A percentile compares a stretch with the other conserved stretches of the same genome.
phyloP scores from a whole-genome alignment of 2,797 vertebrate species.

The Pitangus sulphuratus region DNA sequence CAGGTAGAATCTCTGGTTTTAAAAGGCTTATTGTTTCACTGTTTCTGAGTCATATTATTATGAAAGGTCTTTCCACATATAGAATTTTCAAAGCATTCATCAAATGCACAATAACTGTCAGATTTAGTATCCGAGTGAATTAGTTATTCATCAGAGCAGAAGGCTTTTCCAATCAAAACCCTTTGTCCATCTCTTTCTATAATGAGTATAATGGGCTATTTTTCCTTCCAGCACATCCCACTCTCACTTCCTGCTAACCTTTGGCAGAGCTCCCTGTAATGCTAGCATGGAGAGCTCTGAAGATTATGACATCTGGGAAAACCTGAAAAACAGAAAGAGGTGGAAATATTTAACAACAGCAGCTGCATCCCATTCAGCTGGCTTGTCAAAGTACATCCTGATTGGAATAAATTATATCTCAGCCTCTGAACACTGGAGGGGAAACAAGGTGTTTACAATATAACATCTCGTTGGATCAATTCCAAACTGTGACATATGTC shows the following conservation, averaged over 20 bases:
- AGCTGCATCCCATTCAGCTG: slow-evolving; percentile 68
- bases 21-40: background rate
- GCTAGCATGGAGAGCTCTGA: background rate
- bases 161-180: slow-evolving; percentile 56
- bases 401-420: slow-evolving; percentile 66
- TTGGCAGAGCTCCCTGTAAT: background rate
- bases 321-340: slow-evolving; percentile 45
- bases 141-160: slow-evolving; percentile 7
- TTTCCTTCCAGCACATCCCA: slow-evolving; percentile 10
- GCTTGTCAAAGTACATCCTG: slow-evolving; percentile 62
- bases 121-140: background rate
- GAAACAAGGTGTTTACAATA: slow-evolving; percentile 43
- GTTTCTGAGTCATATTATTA: background rate
- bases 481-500: slow-evolving; percentile 36
- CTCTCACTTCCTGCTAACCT: slow-evolving; percentile 1
- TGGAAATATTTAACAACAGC: slow-evolving; percentile 57
- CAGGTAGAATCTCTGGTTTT: background rate
- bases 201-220: background rate
- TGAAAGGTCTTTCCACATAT: background rate
- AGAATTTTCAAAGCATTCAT: slow-evolving; percentile 35
- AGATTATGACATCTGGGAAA: slow-evolving; percentile 60
- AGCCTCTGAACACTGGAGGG: background rate
- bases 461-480: slow-evolving; percentile 37
- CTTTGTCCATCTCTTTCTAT: slow-evolving; percentile 42
- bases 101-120: background rate